phyloP scores from a whole-genome alignment of 2,113 vertebrate species.

The Irena cyanogastra region DNA sequence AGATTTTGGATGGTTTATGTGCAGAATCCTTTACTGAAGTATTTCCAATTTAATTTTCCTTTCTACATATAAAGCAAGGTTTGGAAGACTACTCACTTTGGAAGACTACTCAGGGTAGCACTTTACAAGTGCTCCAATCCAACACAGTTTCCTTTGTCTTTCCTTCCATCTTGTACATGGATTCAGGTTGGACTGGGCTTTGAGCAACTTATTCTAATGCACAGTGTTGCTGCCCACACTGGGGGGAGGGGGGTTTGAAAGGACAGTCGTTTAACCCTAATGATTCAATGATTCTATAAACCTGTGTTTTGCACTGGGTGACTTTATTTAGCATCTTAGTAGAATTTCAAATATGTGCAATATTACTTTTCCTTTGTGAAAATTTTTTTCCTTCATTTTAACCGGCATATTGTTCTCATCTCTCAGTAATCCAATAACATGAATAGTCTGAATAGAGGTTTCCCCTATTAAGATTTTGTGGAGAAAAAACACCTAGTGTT shows the following conservation, averaged over 20 bases:
- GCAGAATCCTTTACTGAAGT: neutral
- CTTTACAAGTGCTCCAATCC: neutral
- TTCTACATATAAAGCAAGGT: neutral
- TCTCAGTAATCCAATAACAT: neutral
- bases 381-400: neutral
- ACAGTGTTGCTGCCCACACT: neutral
- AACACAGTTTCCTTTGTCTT: neutral
- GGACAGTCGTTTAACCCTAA: neutral
- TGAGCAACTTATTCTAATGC: neutral
- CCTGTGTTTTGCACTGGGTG: neutral
- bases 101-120: neutral
- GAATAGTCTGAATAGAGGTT: neutral
- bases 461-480: neutral
- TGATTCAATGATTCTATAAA: neutral
- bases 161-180: neutral
- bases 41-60: neutral
- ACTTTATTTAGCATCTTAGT: neutral
- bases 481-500: neutral
- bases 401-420: neutral
- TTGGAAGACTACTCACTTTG: neutral
- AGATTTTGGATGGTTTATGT: neutral
- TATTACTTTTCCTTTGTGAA: neutral
- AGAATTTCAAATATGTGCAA: neutral
- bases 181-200: neutral
- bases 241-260: fast-evolving